phyloP scores from a whole-genome alignment of 2,888 invertebrate genomes.

The Tetanocera ferruginea region DNA sequence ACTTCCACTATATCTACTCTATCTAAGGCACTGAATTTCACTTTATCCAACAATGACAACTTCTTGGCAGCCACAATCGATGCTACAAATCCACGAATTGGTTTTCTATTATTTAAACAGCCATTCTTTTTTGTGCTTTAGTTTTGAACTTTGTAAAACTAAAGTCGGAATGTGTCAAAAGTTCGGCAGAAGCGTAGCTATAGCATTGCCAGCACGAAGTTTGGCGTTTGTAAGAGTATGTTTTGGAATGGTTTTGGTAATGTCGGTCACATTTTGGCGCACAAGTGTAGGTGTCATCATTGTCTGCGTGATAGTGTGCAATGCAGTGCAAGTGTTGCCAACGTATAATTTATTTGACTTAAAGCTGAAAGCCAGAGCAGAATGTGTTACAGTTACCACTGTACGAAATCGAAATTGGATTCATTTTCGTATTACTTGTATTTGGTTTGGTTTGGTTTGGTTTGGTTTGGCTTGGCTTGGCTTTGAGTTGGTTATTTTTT shows the following conservation, averaged over 20 bases:
- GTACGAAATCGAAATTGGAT: background rate
- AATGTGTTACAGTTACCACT: background rate
- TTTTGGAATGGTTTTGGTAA: background rate
- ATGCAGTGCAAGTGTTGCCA: conserved; percentile 8
- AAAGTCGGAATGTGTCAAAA: no score
- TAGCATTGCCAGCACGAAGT: no score
- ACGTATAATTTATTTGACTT: conserved; percentile 32
- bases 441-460: background rate
- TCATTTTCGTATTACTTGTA: background rate
- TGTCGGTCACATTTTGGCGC: conserved; percentile 18
- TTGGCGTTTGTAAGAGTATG: background rate
- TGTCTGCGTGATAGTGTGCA: background rate
- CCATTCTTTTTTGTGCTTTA: no score
- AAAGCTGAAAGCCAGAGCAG: background rate
- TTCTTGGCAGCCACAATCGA: no score
- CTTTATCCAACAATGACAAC: no score
- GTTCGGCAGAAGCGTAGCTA: no score
- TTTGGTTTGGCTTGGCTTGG: conserved; percentile 17
- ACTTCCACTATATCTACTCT: no score
- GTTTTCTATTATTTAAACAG: no score
- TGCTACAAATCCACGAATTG: no score
- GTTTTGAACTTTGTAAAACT: no score
- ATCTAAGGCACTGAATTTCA: no score
- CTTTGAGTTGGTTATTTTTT: background rate
- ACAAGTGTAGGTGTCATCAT: conserved; percentile 39